Evolutionary conservation across 2,888 invertebrate genomes (phyloP).

Genomic region (Cantharis flavilabris): DNA sequence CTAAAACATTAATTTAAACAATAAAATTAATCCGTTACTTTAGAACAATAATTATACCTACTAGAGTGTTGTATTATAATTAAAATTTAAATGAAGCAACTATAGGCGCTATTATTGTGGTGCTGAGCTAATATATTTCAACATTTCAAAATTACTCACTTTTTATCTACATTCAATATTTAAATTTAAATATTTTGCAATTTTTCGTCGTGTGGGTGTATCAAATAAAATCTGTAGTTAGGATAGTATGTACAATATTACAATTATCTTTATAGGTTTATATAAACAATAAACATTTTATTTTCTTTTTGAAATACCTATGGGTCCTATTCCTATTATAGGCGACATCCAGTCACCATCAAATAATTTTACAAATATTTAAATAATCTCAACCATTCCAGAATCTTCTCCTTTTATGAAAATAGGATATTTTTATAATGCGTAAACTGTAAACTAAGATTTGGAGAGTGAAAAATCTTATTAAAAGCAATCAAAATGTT

Average conservation of each 20-base stretch:
- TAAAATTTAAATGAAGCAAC: not conserved
- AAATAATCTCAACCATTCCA: no score
- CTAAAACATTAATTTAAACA: not conserved
- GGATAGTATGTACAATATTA: not conserved
- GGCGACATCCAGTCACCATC: no score
- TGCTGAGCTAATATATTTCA: not conserved
- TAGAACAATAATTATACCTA: not conserved
- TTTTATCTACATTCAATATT: not conserved
- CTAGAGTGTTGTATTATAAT: not conserved
- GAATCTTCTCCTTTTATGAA: no score
- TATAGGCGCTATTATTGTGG: not conserved
- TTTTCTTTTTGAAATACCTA: no score
- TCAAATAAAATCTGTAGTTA: not conserved
- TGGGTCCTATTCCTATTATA: no score
- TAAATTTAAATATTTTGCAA: not conserved
- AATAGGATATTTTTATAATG: no score
- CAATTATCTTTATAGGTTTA: not conserved
- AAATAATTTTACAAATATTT: no score
- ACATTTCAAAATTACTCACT: not conserved
- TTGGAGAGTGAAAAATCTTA: no score
- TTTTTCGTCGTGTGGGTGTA: not conserved
- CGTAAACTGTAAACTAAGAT: no score
- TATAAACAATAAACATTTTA: no score
- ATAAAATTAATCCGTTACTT: not conserved
- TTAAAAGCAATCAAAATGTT: not conserved